Evolutionary conservation across 2,113 vertebrate genomes (phyloP), one percentile per base, ranked within the genome.

Genomic region (Buteo buteo): DNA sequence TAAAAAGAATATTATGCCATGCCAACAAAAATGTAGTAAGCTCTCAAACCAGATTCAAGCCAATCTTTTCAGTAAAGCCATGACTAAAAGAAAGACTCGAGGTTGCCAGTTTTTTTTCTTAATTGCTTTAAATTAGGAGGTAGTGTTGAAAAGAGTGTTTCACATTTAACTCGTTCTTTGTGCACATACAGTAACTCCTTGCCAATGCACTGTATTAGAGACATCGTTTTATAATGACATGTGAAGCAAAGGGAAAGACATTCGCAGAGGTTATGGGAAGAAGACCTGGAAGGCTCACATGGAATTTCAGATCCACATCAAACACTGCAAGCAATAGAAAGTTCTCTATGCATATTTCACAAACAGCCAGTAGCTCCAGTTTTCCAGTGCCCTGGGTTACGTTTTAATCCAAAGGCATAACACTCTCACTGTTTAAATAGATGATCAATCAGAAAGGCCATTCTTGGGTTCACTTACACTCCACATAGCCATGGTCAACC

Each of bases 381-480:
- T 94, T 95, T 94, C 93, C 86, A 97, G 86, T 71, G 79, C 94
- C 88, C 89, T 88, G 83, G 96, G 92, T 97, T 96, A 92, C 73
- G 2, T 95, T 96, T 94, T 96, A 96, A 97, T 95, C 93, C 90
- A 93, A 93, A 97, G 96, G 89, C 95, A 96, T 94, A 96, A 94
- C 91, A 94, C 88, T 96, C 91, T 95, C 95, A 94, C 91, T 96
- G 79, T 95, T 97, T 96, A 96, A 96, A 96, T 91, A 96, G 96
- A 96, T 89, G 85, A 96, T 96, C 95, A 96, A 88, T 97, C 82
- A 96, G 74, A 86, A 95, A 96, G 98, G 95, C 82, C 91, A 92
- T 95, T 98, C 67, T 97, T 94, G 57, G 97, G 97, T 97, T 98
- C 97, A 96, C 70, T 96, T 97, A 90, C 93, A 97, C 77, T 97